Conservation (phyloP, 2,113 vertebrate species). For the Nycticryphes semicollaris region DNA sequence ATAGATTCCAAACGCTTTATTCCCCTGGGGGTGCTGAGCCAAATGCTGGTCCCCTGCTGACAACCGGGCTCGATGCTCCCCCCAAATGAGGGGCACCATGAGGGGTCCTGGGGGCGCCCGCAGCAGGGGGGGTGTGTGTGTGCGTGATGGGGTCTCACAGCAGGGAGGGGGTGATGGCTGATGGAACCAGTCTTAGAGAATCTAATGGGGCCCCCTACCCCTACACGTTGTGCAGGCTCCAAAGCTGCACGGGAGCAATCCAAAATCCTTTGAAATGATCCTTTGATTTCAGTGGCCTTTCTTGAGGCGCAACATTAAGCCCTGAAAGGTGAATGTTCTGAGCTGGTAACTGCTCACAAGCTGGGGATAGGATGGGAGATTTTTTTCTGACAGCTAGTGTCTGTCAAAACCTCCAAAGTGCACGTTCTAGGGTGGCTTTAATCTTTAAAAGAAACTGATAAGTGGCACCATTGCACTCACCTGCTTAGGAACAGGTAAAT, state of each 20-base stretch:
- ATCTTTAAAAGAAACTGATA: background rate
- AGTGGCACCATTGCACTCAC: background rate
- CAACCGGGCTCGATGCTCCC: background rate
- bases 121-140: background rate
- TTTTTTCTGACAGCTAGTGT: background rate
- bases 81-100: rapidly evolving
- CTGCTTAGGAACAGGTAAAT: background rate
- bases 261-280: background rate
- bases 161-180: background rate
- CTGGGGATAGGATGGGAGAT: background rate
- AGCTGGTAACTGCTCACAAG: background rate
- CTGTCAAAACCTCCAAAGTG: background rate
- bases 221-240: background rate
- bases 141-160: background rate
- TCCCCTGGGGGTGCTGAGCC: background rate
- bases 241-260: rapidly evolving
- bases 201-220: background rate
- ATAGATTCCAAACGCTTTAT: background rate
- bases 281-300: background rate
- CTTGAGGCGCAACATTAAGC: rapidly evolving
- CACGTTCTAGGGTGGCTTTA: background rate
- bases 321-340: background rate
- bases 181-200: background rate
- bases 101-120: background rate
- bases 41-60: background rate